These are phyloP conservation scores for Esox niger DNA, from an alignment of 2,113 vertebrate species.

Conservation along the genomic window DNA sequence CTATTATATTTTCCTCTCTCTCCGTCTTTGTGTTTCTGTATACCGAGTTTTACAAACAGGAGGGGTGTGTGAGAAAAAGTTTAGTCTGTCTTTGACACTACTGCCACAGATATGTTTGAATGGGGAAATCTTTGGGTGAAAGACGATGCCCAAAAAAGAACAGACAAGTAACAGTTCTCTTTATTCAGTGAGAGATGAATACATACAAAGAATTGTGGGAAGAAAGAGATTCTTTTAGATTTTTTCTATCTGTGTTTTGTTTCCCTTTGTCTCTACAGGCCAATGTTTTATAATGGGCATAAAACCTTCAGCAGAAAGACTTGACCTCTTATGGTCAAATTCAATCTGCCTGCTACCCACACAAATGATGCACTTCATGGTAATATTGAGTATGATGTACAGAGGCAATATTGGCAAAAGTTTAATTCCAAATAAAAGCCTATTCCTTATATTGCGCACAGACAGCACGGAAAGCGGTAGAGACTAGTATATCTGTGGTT, in stretches of 20 bases:
- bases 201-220: slow-evolving; percentile 43
- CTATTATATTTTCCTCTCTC: slow-evolving; percentile 34
- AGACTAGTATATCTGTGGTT: too few species aligned
- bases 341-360: slow-evolving; percentile 26
- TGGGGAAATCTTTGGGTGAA: slow-evolving; percentile 41
- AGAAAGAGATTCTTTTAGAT: slow-evolving; percentile 55
- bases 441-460: too few species aligned
- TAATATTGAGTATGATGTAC: slow-evolving; percentile 5
- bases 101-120: slow-evolving; percentile 39
- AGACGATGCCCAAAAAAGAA: slow-evolving; percentile 8
- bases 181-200: slow-evolving; percentile 37
- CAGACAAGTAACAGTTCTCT: slow-evolving; percentile 25
- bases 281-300: slow-evolving; percentile 47
- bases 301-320: slow-evolving; percentile 42
- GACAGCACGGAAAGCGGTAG: too few species aligned
- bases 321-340: not conserved
- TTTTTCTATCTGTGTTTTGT: slow-evolving; percentile 32
- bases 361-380: slow-evolving; percentile 23
- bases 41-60: slow-evolving; percentile 42
- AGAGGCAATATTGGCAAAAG: too few species aligned
- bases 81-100: slow-evolving; percentile 34
- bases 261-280: slow-evolving; percentile 56
- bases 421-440: slow-evolving; percentile 19
- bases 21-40: slow-evolving; percentile 68
- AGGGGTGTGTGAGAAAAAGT: slow-evolving; percentile 26